Evolutionary conservation across 2,888 invertebrate species (phyloP).

Genomic region (Eristalis pertinax): DNA sequence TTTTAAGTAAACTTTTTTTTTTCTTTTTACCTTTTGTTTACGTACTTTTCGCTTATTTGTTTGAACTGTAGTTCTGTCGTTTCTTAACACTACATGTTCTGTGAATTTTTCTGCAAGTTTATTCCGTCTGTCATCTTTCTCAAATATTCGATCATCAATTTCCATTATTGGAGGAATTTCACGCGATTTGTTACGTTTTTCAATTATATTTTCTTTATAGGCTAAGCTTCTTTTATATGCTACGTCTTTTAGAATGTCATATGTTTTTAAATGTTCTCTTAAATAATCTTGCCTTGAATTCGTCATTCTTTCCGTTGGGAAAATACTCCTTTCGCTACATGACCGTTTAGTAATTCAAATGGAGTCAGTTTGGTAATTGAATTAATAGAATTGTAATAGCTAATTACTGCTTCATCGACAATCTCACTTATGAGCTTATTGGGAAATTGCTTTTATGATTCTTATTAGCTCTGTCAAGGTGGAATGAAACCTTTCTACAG

Average conservation of each 20-base stretch:
- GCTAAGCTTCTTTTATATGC: neutral
- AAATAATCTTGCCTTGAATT: constrained; percentile 31
- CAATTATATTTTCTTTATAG: neutral
- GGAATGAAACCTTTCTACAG: constrained; percentile 11
- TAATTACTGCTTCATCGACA: constrained; percentile 11
- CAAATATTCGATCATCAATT: neutral
- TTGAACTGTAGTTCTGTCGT: neutral
- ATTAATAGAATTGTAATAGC: constrained; percentile 1
- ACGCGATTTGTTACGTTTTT: neutral
- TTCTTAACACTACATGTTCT: neutral
- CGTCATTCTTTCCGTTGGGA: neutral
- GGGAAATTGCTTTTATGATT: neutral
- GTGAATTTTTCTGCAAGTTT: neutral
- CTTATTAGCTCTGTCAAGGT: constrained; percentile 5
- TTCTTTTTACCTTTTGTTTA: neutral
- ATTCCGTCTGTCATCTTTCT: neutral
- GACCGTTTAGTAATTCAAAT: constrained; percentile 4
- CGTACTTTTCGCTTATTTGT: neutral
- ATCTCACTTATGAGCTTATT: neutral
- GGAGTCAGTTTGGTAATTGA: constrained; percentile 8
- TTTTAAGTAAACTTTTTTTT: neutral
- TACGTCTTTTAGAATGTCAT: neutral
- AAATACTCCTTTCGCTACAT: neutral
- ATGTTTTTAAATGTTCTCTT: neutral
- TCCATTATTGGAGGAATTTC: neutral